Evolutionary conservation across 2,888 invertebrate genomes (phyloP).

Genomic region (Andrena dorsata): DNA sequence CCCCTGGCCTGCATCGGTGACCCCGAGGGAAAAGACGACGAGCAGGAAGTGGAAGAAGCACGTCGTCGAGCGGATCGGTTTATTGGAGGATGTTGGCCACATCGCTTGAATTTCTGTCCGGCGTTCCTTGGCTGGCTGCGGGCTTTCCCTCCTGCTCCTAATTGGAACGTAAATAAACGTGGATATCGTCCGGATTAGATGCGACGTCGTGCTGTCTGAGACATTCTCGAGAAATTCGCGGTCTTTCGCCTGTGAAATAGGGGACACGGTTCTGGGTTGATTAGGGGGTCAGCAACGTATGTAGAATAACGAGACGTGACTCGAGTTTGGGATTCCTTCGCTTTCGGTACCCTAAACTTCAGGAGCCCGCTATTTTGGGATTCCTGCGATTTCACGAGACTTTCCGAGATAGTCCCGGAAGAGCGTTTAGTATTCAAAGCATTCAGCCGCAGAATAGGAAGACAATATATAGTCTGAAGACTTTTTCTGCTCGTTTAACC

Average conservation of each 20-base stretch:
- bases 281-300: too few species aligned
- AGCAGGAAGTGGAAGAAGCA: constrained; percentile 26
- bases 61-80: constrained; percentile 24
- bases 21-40: constrained; percentile 6
- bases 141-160: background rate
- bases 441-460: background rate
- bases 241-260: background rate
- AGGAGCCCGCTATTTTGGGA: too few species aligned
- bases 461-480: background rate
- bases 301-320: too few species aligned
- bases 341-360: too few species aligned
- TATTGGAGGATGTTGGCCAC: constrained; percentile 23
- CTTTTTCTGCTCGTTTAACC: constrained; percentile 38
- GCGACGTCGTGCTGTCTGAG: background rate
- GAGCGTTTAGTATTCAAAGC: too few species aligned
- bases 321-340: too few species aligned
- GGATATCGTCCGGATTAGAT: background rate
- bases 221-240: constrained; percentile 1
- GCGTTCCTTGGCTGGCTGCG: background rate
- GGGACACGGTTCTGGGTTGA: background rate
- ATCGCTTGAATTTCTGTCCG: constrained; percentile 35
- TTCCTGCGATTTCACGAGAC: too few species aligned
- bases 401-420: too few species aligned
- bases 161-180: constrained; percentile 7
- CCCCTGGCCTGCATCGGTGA: background rate